A percentile compares a stretch with the other conserved stretches of the same genome.
These are phyloP conservation scores for Hippocampus comes DNA, from an alignment of 2,113 vertebrate species.

Conservation along the genomic window DNA sequence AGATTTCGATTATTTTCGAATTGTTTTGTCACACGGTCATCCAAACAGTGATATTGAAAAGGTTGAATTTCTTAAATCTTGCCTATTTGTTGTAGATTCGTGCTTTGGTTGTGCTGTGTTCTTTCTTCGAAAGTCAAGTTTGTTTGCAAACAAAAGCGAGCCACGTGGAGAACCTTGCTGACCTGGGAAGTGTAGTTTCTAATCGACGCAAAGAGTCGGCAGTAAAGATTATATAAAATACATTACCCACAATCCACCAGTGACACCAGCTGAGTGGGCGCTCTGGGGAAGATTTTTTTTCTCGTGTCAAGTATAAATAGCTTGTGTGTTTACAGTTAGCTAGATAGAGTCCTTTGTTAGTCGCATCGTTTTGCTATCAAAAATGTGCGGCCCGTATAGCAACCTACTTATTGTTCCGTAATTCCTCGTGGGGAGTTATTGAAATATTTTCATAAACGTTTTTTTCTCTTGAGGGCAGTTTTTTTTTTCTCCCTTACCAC, in stretches of 20 bases:
- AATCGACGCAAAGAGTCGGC: fast-evolving
- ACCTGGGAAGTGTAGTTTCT: slow-evolving; percentile 61
- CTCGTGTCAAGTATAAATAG: slow-evolving; percentile 58
- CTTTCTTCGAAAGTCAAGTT: slow-evolving; percentile 38
- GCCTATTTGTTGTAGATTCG: not conserved
- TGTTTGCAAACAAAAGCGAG: slow-evolving; percentile 79
- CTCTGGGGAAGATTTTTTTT: slow-evolving; percentile 29
- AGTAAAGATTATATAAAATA: slow-evolving; percentile 19
- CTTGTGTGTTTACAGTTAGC: slow-evolving; percentile 57
- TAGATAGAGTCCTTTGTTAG: slow-evolving; percentile 59
- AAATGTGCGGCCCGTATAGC: slow-evolving; percentile 37
- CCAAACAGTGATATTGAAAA: not conserved
- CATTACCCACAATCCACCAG: slow-evolving; percentile 51
- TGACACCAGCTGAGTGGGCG: slow-evolving; percentile 23
- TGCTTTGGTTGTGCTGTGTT: slow-evolving; percentile 9
- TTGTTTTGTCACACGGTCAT: not conserved
- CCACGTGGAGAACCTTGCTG: slow-evolving; percentile 62
- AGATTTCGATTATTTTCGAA: not conserved
- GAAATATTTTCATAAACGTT: slow-evolving; percentile 7
- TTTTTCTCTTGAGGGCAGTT: not conserved
- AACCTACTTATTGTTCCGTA: slow-evolving; percentile 17
- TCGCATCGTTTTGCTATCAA: slow-evolving; percentile 16
- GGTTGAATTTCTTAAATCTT: not conserved
- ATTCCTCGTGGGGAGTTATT: not conserved
- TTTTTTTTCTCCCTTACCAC: slow-evolving; percentile 10